phyloP scores from a whole-genome alignment of 2,113 vertebrate genomes.

The Vidua macroura region DNA sequence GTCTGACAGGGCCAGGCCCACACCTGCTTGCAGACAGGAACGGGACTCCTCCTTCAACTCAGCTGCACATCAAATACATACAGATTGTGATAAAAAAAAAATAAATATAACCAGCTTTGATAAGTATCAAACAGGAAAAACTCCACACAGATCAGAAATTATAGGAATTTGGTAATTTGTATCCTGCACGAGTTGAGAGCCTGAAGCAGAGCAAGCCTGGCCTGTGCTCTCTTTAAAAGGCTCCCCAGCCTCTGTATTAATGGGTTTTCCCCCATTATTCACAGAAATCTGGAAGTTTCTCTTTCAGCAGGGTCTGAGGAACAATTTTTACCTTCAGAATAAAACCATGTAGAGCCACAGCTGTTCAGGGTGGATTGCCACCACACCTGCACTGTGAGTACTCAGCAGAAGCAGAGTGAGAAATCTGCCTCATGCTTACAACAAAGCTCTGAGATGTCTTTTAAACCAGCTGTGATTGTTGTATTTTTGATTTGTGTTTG shows the following conservation, averaged over 20 bases:
- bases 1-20: neutral
- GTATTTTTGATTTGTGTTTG: neutral
- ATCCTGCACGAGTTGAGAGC: neutral
- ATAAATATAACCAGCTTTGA: neutral
- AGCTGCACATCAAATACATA: neutral
- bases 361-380: neutral
- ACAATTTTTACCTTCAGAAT: neutral
- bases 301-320: neutral
- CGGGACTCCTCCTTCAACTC: neutral
- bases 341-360: neutral
- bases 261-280: neutral
- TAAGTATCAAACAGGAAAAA: neutral
- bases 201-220: neutral
- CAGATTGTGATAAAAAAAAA: neutral
- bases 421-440: neutral
- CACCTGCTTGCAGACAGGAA: neutral
- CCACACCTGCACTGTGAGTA: neutral
- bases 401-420: neutral
- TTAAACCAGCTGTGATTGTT: neutral
- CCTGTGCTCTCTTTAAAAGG: neutral
- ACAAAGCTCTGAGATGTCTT: neutral
- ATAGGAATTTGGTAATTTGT: neutral
- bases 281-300: neutral
- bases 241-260: rapidly evolving
- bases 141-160: neutral